A percentile compares a stretch with the other conserved stretches of the same genome.
Conservation (phyloP, 2,113 vertebrate species). For the Procavia capensis region DNA sequence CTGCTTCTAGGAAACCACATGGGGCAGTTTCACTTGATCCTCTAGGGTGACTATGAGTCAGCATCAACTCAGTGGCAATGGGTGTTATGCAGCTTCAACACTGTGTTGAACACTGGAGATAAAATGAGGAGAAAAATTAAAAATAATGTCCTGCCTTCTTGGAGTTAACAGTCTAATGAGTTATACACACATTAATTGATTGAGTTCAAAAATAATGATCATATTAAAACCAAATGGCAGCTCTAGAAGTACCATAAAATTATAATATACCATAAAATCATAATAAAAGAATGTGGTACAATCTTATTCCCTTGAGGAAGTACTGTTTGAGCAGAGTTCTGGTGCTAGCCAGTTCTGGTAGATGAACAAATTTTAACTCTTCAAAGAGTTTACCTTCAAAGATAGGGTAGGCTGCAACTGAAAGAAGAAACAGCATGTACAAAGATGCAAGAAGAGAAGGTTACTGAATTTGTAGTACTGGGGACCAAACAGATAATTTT, state of each 20-base stretch:
- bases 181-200: neutral
- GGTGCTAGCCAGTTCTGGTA: neutral
- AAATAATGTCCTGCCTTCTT: neutral
- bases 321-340: neutral
- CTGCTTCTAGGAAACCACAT: no score
- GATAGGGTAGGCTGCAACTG: no score
- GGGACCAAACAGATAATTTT: neutral
- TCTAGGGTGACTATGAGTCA: no score
- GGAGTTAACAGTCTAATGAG: neutral
- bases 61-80: no score
- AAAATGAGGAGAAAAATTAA: neutral
- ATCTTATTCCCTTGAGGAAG: neutral
- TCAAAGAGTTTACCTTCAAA: neutral
- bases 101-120: neutral
- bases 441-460: neutral
- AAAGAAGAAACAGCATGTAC: neutral
- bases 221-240: neutral
- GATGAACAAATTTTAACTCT: neutral
- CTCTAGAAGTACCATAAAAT: neutral
- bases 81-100: neutral
- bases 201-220: neutral
- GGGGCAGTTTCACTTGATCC: no score
- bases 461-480: fast-evolving
- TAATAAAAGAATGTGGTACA: neutral
- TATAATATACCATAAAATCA: neutral